A percentile compares a stretch with the other conserved stretches of the same genome.
phyloP scores from a whole-genome alignment of 2,888 invertebrate genomes.

The Polydrusus tereticollis region DNA sequence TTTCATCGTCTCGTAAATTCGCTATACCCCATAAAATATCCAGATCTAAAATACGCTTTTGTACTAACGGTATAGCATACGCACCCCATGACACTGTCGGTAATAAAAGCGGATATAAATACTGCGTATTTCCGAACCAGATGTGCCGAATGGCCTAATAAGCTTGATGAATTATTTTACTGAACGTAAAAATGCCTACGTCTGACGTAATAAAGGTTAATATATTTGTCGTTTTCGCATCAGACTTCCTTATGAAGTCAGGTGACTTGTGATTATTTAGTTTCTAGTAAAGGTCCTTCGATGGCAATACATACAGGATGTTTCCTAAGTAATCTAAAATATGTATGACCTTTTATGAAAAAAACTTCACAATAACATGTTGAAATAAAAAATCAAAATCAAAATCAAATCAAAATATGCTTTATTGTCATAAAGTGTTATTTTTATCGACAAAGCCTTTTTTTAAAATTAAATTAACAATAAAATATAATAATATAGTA shows the following conservation, averaged over 20 bases:
- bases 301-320: too few relatives aligned
- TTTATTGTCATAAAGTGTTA: too few relatives aligned
- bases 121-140: conserved; percentile 34
- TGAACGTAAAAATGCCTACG: conserved; percentile 20
- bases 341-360: too few relatives aligned
- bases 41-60: background rate
- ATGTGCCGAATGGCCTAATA: conserved; percentile 35
- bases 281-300: too few relatives aligned
- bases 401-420: too few relatives aligned
- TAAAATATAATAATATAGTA: too few relatives aligned
- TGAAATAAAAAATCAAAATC: too few relatives aligned
- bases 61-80: conserved; percentile 2
- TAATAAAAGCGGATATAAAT: conserved; percentile 32
- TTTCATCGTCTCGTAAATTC: background rate
- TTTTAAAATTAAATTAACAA: too few relatives aligned
- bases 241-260: background rate
- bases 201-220: conserved; percentile 21
- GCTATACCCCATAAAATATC: conserved; percentile 1
- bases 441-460: too few relatives aligned
- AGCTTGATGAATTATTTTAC: conserved; percentile 29
- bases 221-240: conserved; percentile 7
- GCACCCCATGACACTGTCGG: conserved; percentile 22
- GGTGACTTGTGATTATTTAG: background rate
- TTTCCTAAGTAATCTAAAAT: too few relatives aligned
- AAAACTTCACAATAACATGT: too few relatives aligned